Evolutionary conservation across 2,888 invertebrate species (phyloP).

Genomic region (Apodemia hepburni): DNA sequence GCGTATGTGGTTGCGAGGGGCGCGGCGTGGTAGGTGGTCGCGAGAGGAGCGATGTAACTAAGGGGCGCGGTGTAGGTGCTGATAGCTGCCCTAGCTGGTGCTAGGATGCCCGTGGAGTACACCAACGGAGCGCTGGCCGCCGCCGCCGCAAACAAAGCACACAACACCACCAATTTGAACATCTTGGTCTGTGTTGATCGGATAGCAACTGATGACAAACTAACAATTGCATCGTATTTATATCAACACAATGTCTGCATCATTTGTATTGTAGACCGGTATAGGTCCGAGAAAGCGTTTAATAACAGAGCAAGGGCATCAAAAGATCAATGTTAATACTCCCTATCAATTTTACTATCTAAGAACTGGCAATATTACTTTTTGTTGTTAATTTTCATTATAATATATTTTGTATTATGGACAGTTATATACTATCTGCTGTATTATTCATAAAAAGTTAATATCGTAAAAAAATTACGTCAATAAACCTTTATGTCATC

Average conservation of each 20-base stretch:
- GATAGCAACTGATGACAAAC: slow-evolving; percentile 57
- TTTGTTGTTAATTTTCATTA: too few relatives aligned
- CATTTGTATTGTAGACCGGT: slow-evolving; percentile 59
- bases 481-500: too few relatives aligned
- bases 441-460: too few relatives aligned
- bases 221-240: slow-evolving; percentile 70
- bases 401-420: too few relatives aligned
- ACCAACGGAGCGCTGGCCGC: slow-evolving; percentile 38
- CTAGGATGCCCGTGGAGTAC: slow-evolving; percentile 42
- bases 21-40: slow-evolving; percentile 38
- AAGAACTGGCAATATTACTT: too few relatives aligned
- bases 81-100: slow-evolving; percentile 47
- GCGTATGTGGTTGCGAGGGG: slow-evolving; percentile 36
- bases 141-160: slow-evolving; percentile 43
- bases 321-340: slow-evolving; percentile 41
- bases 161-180: slow-evolving; percentile 78
- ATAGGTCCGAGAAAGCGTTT: slow-evolving; percentile 38
- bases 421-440: too few relatives aligned
- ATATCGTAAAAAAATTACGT: too few relatives aligned
- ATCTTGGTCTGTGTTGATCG: slow-evolving; percentile 65
- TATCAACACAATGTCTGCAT: too few relatives aligned
- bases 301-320: slow-evolving; percentile 48
- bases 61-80: slow-evolving; percentile 26
- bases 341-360: too few relatives aligned
- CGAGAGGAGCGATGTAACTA: slow-evolving; percentile 29